Conservation (phyloP, 2,113 vertebrate genomes). For the Archilochus colubris region DNA sequence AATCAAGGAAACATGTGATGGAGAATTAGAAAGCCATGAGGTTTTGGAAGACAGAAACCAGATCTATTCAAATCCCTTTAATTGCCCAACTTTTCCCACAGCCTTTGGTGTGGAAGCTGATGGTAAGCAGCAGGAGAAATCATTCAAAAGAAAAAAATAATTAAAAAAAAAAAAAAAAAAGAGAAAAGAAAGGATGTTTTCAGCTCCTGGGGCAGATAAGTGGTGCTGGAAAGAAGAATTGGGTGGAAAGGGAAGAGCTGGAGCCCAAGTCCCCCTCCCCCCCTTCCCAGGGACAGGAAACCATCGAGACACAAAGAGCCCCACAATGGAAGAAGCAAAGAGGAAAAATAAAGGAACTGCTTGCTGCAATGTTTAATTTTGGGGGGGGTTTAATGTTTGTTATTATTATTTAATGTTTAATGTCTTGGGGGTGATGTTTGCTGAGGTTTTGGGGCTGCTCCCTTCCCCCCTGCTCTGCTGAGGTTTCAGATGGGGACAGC, state of each 20-base stretch:
- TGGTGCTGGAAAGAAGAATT: not conserved
- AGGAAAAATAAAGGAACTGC: conserved; percentile 20
- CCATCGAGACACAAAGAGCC: conserved; percentile 45
- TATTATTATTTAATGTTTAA: not conserved
- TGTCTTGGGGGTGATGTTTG: not conserved
- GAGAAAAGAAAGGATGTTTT: conserved; percentile 50
- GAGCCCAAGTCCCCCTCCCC: not conserved
- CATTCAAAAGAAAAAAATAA: not conserved
- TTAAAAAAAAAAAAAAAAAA: not conserved
- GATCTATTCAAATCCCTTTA: not conserved
- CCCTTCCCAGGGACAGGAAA: conserved; percentile 41
- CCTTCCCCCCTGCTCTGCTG: not conserved
- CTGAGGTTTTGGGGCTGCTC: not conserved
- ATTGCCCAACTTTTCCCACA: conserved; percentile 42
- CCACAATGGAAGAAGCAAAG: not conserved
- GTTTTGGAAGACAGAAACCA: conserved; percentile 45
- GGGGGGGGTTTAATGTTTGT: not conserved
- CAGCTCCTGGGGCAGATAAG: conserved; percentile 19
- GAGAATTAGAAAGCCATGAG: conserved; percentile 35
- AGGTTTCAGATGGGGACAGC: not conserved
- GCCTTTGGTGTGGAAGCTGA: conserved; percentile 26
- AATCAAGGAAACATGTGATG: conserved; percentile 37
- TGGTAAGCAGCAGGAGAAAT: conserved; percentile 37
- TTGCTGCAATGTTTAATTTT: not conserved
- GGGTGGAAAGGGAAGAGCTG: conserved; percentile 23